Conservation (phyloP, 2,888 invertebrate genomes). For the Gasteruption jaculator region DNA sequence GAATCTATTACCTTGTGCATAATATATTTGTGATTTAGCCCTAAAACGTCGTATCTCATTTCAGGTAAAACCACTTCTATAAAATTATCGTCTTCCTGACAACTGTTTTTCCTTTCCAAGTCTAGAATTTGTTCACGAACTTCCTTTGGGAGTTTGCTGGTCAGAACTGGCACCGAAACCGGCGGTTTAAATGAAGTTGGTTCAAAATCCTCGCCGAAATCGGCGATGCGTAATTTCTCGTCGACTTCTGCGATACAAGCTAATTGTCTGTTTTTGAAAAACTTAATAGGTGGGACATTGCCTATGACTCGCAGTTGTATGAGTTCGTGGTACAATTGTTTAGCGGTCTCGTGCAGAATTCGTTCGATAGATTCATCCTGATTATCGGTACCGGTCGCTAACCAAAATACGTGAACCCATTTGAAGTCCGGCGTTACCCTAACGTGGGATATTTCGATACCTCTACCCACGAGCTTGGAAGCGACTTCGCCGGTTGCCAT, state of each 20-base stretch:
- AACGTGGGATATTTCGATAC: conserved; percentile 71
- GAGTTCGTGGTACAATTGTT: conserved; percentile 66
- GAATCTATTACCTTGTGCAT: conserved; percentile 56
- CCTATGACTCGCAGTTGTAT: conserved; percentile 72
- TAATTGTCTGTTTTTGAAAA: conserved; percentile 67
- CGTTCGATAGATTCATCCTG: conserved; percentile 55
- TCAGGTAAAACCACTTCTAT: conserved; percentile 57
- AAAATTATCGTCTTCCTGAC: conserved; percentile 20
- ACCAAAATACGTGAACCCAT: conserved; percentile 70
- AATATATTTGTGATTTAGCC: conserved; percentile 64
- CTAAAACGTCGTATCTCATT: conserved; percentile 70
- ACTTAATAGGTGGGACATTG: conserved; percentile 67
- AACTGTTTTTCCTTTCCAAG: no score
- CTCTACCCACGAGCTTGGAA: conserved; percentile 58
- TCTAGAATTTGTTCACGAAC: neutral
- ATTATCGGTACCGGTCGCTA: conserved; percentile 55
- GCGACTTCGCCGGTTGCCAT: conserved; percentile 68
- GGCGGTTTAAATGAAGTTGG: conserved; percentile 40
- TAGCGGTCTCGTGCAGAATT: conserved; percentile 57
- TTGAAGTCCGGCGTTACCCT: conserved; percentile 65
- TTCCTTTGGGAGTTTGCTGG: conserved; percentile 10
- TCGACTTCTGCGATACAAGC: conserved; percentile 60
- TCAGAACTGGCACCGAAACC: neutral
- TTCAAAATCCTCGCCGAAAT: conserved; percentile 65
- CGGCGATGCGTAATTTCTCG: conserved; percentile 57